phyloP scores from a whole-genome alignment of 1,140 invertebrate genomes.

The Diorhabda sublineata region DNA sequence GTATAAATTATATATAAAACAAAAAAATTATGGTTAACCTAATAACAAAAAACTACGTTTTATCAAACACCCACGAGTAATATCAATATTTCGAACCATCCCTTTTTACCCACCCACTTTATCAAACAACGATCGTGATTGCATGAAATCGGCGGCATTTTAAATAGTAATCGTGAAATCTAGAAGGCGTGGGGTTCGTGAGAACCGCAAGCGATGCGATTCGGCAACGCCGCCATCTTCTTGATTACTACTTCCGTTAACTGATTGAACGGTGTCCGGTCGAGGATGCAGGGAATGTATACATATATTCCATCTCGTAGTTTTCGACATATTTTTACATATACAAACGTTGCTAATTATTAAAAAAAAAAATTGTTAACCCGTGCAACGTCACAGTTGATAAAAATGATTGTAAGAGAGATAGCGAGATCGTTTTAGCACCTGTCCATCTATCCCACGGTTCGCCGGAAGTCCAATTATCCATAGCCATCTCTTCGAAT shows the following conservation, averaged over 20 bases:
- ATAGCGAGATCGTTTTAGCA: slow-evolving; percentile 25
- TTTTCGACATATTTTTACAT: too few species aligned
- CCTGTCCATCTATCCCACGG: slow-evolving; percentile 38
- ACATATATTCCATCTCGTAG: too few species aligned
- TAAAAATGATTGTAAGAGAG: slow-evolving; percentile 13
- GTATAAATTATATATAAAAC: too few species aligned
- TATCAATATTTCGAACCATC: too few species aligned
- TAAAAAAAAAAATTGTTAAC: too few species aligned
- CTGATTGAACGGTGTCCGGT: slow-evolving; percentile 34
- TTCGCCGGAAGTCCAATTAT: slow-evolving; percentile 41
- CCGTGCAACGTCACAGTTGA: not conserved
- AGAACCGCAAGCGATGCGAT: slow-evolving; percentile 31
- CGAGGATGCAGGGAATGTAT: not conserved
- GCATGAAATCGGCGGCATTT: not conserved
- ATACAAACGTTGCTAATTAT: too few species aligned
- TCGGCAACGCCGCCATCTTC: slow-evolving; percentile 24
- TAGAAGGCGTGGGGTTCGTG: slow-evolving; percentile 34
- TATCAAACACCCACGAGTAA: too few species aligned
- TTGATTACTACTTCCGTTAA: slow-evolving; percentile 37
- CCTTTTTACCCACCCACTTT: too few species aligned
- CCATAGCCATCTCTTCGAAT: slow-evolving; percentile 20
- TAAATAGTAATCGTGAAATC: slow-evolving; percentile 6
- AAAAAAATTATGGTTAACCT: too few species aligned
- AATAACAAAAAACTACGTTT: too few species aligned
- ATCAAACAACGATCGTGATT: too few species aligned